Percentiles rank a stretch among this genome's conserved stretches.
Conservation (phyloP, 2,888 invertebrate genomes). For the Drosophila tanythrix region DNA sequence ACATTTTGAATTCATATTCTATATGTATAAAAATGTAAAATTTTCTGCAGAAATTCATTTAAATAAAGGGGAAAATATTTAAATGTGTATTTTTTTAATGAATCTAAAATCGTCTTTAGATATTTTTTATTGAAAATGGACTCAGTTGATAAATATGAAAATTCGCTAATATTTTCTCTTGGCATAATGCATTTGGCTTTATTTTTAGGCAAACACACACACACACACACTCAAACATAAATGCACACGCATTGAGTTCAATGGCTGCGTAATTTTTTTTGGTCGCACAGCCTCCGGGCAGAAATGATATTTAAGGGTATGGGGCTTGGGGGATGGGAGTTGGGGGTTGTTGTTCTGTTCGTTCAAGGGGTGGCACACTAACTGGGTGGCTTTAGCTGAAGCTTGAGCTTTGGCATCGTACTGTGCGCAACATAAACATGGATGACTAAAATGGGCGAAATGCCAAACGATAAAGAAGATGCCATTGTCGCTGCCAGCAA, state of each 20-base stretch:
- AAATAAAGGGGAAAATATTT: not conserved
- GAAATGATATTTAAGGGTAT: constrained; percentile 5
- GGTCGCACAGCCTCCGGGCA: constrained; percentile 70
- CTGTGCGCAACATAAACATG: constrained; percentile 72
- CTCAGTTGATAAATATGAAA: not conserved
- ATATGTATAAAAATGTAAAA: not conserved
- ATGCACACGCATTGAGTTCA: constrained; percentile 57
- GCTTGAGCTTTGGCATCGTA: constrained; percentile 58
- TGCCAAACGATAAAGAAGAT: constrained; percentile 81
- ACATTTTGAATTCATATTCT: not conserved
- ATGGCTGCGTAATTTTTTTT: constrained; percentile 75
- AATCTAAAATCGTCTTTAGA: not conserved
- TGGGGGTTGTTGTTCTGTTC: constrained; percentile 17
- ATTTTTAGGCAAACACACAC: constrained; percentile 13
- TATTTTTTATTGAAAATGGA: not conserved
- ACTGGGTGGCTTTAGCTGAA: constrained; percentile 55
- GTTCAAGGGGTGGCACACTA: constrained; percentile 40
- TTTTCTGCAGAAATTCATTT: no score
- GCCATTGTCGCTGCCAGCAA: constrained; percentile 52
- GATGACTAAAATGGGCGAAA: constrained; percentile 82
- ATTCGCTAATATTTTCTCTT: constrained; percentile 1
- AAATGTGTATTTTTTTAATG: not conserved
- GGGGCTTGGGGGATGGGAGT: not conserved
- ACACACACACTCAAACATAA: not conserved
- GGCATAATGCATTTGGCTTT: constrained; percentile 30